Evolutionary conservation across 2,888 invertebrate species (phyloP).

Genomic region (Folsomia candida): DNA sequence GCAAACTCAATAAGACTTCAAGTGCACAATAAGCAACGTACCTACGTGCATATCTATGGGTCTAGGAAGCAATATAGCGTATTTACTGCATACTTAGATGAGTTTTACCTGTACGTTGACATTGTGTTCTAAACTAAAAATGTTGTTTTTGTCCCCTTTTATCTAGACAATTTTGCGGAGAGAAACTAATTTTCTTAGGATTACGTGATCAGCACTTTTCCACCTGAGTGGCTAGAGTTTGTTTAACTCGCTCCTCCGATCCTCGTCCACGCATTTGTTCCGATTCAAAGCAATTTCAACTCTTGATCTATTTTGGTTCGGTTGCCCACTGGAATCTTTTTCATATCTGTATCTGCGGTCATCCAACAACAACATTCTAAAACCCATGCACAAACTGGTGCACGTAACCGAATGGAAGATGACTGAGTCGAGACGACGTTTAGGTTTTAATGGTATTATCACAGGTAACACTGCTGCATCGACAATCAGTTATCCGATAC

Average conservation of each 20-base stretch:
- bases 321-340: constrained; percentile 13
- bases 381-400: too few relatives aligned
- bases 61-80: too few relatives aligned
- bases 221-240: constrained; percentile 44
- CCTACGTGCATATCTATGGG: too few relatives aligned
- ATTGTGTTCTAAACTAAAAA: constrained; percentile 14
- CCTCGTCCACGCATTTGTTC: constrained; percentile 9
- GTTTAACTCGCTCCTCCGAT: constrained; percentile 35
- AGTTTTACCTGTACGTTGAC: constrained; percentile 10
- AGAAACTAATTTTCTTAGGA: constrained; percentile 40
- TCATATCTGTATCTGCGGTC: constrained; percentile 8
- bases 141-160: constrained; percentile 29
- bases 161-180: constrained; percentile 32
- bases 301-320: constrained; percentile 11
- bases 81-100: too few relatives aligned
- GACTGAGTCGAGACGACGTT: too few relatives aligned
- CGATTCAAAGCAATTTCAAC: constrained; percentile 13
- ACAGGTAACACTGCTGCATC: too few relatives aligned
- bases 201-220: constrained; percentile 48
- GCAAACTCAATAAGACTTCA: too few relatives aligned
- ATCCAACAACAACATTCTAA: too few relatives aligned
- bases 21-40: too few relatives aligned
- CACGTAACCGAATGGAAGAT: too few relatives aligned
- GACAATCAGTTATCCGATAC: too few relatives aligned
- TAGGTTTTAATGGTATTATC: too few relatives aligned